Evolutionary conservation across 2,797 vertebrate species (phyloP), one percentile per base, ranked within the genome.

Genomic region (Hypotaenidia okinawae): DNA sequence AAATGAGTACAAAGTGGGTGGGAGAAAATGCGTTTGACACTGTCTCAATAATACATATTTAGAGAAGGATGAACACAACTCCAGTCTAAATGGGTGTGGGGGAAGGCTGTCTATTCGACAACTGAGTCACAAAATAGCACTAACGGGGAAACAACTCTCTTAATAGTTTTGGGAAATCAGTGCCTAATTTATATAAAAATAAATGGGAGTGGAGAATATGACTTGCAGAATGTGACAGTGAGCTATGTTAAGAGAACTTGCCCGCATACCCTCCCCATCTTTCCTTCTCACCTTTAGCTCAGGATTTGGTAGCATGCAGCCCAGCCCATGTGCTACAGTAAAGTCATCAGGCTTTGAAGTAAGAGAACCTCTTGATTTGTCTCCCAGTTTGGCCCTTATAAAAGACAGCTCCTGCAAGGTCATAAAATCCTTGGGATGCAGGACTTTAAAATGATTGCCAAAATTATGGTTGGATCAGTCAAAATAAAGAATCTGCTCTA

Each of bases 251-350:
- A 67, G 43, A 92, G 11, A 41, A 62, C 10, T 61, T 11, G 5
- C 16, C 6, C 8, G 2, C 17, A 18, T 21, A 32, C 4, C 23
- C 16, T 59, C 47, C 47, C 52, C 17, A 21, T 54, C 49, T 13
- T 41, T 55, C 47, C 45, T 74, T 41, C 24, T 57, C 47, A 25
- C 13, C 13, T 57, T 77, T 47, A 30, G n/a, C 22, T 19, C 13
- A 14, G 47, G 76, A 70, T 63, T 67, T 7, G 17, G 52, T 62
- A 76, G 10, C 3, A 1, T 0, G 0, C 35, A 37, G 51, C 6
- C 3, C 41, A 86, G 10, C 9, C 24, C 39, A 4, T 18, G 25
- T 43, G 10, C 19, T 67, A 16, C 32, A 58, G 27, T 24, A 58
- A 55, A 45, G 28, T 16, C 49, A 37, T 11, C 15, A 39, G 41